These are phyloP conservation scores for Bellardia pandia DNA, from an alignment of 2,888 invertebrate genomes.

Conservation along the genomic window DNA sequence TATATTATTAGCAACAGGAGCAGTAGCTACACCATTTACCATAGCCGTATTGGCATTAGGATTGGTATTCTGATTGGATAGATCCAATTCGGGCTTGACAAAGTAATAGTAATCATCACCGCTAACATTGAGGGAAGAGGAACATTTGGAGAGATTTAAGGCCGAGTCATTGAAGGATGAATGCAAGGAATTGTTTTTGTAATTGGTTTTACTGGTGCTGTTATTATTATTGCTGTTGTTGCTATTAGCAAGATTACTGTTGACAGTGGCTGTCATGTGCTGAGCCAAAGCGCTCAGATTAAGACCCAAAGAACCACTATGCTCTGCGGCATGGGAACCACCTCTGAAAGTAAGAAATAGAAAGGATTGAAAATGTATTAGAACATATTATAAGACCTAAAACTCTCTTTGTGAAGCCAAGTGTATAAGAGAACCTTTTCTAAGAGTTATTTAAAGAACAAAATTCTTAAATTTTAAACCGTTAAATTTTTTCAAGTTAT, in stretches of 20 bases:
- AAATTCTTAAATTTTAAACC: too few relatives aligned
- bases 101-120: conserved; percentile 81
- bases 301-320: conserved; percentile 74
- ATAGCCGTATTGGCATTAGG: conserved; percentile 54
- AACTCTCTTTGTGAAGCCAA: too few relatives aligned
- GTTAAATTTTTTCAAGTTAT: too few relatives aligned
- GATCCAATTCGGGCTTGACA: conserved; percentile 82
- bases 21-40: conserved; percentile 31
- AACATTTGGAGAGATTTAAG: conserved; percentile 81
- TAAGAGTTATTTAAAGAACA: too few relatives aligned
- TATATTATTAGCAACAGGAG: conserved; percentile 30
- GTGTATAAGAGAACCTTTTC: too few relatives aligned
- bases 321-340: conserved; percentile 80
- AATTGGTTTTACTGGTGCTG: conserved; percentile 71
- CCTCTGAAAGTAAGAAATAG: conserved; percentile 75
- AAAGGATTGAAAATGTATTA: too few relatives aligned
- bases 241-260: conserved; percentile 69
- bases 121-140: conserved; percentile 75
- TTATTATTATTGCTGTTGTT: conserved; percentile 75
- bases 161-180: conserved; percentile 79
- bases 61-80: conserved; percentile 75
- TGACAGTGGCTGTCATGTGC: conserved; percentile 72
- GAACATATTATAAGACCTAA: too few relatives aligned
- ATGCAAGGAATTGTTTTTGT: conserved; percentile 70
- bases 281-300: conserved; percentile 79